A percentile compares a stretch with the other conserved stretches of the same genome.
Evolutionary conservation across 53 echinoderm and acorn worm species (phyloP).

Genomic region (Astropecten irregularis): DNA sequence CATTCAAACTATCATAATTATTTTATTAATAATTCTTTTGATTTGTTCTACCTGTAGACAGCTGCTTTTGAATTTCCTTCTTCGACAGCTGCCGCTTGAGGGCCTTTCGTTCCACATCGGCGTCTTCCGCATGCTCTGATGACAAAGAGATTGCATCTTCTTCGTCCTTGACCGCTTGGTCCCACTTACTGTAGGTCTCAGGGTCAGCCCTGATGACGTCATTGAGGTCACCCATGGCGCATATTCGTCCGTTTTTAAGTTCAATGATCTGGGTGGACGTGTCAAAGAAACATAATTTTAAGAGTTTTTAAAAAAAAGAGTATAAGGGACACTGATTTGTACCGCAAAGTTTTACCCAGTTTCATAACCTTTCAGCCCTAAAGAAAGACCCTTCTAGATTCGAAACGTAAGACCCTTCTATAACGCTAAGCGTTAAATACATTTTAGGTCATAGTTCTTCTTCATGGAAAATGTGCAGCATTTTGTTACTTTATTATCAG

Average conservation of each 20-base stretch:
- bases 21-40: no score
- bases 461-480: no score
- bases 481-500: no score
- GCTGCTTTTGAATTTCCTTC: slow-evolving; percentile 1
- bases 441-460: no score
- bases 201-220: slow-evolving; percentile 64
- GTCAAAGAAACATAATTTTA: not conserved
- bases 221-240: slow-evolving; percentile 52
- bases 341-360: no score
- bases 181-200: slow-evolving; percentile 57
- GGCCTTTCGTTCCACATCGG: slow-evolving; percentile 36
- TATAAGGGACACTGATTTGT: no score
- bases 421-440: no score
- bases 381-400: no score
- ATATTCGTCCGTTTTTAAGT: slow-evolving; percentile 66
- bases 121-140: not conserved
- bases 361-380: no score
- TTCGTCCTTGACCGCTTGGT: not conserved
- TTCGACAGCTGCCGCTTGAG: slow-evolving; percentile 52
- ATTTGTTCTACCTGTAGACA: not conserved
- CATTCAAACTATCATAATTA: no score
- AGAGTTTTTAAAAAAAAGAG: not conserved
- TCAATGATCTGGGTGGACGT: slow-evolving; percentile 51
- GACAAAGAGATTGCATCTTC: not conserved
- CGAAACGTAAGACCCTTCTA: no score